phyloP scores from a whole-genome alignment of 2,113 vertebrate genomes.

The Ondatra zibethicus region DNA sequence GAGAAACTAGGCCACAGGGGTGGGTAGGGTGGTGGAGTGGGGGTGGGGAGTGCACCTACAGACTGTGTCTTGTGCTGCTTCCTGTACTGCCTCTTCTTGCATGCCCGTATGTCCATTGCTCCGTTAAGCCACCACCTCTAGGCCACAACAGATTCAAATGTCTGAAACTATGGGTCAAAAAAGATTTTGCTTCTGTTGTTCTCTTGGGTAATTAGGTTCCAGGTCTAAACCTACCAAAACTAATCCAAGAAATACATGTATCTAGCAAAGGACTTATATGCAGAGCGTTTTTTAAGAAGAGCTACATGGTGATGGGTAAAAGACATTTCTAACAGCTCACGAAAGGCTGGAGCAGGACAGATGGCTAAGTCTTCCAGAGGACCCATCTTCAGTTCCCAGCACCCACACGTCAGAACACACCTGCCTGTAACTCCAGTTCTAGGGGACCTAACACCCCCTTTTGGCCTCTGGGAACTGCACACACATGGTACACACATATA shows the following conservation, averaged over 20 bases:
- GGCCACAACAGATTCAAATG: background rate
- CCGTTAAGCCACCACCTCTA: too few species aligned
- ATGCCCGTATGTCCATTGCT: too few species aligned
- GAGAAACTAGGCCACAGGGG: background rate
- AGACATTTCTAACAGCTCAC: background rate
- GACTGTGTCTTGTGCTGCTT: background rate
- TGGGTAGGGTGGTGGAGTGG: background rate
- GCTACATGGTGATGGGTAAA: background rate
- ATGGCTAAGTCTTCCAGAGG: background rate
- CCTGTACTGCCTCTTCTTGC: background rate
- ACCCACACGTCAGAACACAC: too few species aligned
- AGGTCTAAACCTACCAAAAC: too few species aligned
- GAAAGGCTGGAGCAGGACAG: background rate
- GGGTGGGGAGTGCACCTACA: background rate
- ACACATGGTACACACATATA: background rate
- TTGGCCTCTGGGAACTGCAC: background rate
- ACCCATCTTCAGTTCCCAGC: too few species aligned
- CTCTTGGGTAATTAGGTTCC: background rate
- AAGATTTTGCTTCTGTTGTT: background rate
- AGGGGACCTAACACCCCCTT: too few species aligned
- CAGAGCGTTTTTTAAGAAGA: background rate
- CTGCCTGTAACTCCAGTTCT: too few species aligned
- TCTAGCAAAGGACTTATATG: background rate
- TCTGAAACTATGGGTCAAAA: too few species aligned
- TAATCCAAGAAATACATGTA: background rate